A percentile compares a stretch with the other conserved stretches of the same genome.
phyloP scores from a whole-genome alignment of 2,797 vertebrate genomes.

The Sebastes minor region DNA sequence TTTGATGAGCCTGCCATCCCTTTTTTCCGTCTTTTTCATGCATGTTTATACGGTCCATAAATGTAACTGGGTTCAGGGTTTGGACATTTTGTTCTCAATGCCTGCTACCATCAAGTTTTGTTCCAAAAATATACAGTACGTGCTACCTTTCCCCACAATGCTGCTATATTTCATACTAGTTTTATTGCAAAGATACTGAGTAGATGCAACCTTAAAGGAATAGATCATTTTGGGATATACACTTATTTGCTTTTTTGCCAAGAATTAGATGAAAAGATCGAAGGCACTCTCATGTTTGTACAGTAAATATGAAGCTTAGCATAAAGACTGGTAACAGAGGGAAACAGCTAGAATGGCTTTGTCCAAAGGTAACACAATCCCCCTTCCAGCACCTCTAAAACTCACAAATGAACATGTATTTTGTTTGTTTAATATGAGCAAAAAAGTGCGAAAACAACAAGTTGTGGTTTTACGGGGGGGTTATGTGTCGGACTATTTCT shows the following conservation, averaged over 20 bases:
- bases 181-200: neutral
- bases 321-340: neutral
- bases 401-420: too few relatives aligned
- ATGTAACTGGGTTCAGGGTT: slow-evolving; percentile 32
- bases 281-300: neutral
- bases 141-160: neutral
- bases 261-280: neutral
- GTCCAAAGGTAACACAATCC: too few relatives aligned
- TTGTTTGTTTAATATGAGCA: too few relatives aligned
- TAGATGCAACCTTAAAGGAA: neutral
- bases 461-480: too few relatives aligned
- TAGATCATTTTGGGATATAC: neutral
- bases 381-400: too few relatives aligned
- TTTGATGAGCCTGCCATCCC: slow-evolving; percentile 57
- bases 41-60: slow-evolving; percentile 51
- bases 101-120: slow-evolving; percentile 5
- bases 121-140: neutral
- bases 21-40: slow-evolving; percentile 49
- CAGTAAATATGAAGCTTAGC: neutral
- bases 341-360: neutral
- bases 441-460: too few relatives aligned
- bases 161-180: neutral
- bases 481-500: too few relatives aligned
- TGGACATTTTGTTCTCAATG: neutral
- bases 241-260: neutral